phyloP scores from a whole-genome alignment of 2,888 invertebrate genomes.

The Drosophila neonasuta region DNA sequence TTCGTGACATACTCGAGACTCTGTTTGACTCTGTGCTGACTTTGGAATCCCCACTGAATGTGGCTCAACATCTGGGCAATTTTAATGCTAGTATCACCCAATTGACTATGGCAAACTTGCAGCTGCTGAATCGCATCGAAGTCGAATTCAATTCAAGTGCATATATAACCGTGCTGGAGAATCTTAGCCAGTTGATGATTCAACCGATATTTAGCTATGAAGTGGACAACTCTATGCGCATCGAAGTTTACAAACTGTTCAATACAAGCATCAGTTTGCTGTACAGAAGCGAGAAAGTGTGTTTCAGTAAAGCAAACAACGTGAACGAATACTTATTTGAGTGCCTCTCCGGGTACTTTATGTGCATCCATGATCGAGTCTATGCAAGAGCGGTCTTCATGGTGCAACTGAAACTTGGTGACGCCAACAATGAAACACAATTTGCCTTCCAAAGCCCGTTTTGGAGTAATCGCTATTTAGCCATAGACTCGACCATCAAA shows the following conservation, averaged over 20 bases:
- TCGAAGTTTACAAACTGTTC: too few relatives aligned
- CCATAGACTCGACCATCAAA: conserved; percentile 31
- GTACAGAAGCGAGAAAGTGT: background rate
- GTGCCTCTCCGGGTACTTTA: too few relatives aligned
- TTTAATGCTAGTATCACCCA: background rate
- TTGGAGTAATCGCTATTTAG: conserved; percentile 67
- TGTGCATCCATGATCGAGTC: too few relatives aligned
- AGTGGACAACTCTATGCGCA: conserved; percentile 19
- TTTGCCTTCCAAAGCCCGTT: too few relatives aligned
- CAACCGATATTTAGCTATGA: conserved; percentile 35
- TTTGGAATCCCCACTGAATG: conserved; percentile 48
- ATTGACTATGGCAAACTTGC: background rate
- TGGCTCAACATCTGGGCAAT: conserved; percentile 35
- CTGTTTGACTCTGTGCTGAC: conserved; percentile 55
- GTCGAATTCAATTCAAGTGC: conserved; percentile 25
- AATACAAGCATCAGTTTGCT: too few relatives aligned
- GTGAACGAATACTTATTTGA: too few relatives aligned
- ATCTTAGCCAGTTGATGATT: conserved; percentile 46
- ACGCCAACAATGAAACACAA: too few relatives aligned
- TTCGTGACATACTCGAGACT: conserved; percentile 57
- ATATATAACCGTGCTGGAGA: conserved; percentile 26
- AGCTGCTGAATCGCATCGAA: conserved; percentile 22
- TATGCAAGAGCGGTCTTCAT: too few relatives aligned
- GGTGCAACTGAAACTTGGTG: too few relatives aligned
- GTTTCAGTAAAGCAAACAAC: too few relatives aligned